Evolutionary conservation across 2,888 invertebrate species (phyloP).

Genomic region (Artemia sinica): DNA sequence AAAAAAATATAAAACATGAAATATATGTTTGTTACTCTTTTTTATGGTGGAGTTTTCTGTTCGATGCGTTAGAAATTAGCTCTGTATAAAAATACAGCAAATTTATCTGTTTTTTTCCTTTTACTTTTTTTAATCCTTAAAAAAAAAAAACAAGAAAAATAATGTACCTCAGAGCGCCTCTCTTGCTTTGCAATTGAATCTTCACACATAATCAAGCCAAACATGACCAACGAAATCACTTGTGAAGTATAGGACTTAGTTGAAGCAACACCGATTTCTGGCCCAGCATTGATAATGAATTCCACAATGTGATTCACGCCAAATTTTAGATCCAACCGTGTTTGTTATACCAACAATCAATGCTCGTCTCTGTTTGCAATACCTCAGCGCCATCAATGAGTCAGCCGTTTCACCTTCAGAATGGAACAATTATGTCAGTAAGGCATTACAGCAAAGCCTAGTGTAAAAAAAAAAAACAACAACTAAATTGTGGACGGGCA

Average conservation of each 20-base stretch:
- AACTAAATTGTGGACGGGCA: too few relatives aligned
- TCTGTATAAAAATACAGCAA: too few relatives aligned
- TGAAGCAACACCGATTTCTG: conserved; percentile 98
- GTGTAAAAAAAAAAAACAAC: too few relatives aligned
- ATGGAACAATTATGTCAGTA: too few relatives aligned
- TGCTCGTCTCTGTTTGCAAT: conserved; percentile 93
- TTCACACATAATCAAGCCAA: conserved; percentile 92
- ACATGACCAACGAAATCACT: conserved; percentile 95
- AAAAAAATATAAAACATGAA: too few relatives aligned
- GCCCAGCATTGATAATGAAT: conserved; percentile 98
- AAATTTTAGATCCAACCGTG: conserved; percentile 96
- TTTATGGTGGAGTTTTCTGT: too few relatives aligned
- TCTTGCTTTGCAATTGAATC: conserved; percentile 82
- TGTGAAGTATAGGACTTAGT: conserved; percentile 99
- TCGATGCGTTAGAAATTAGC: too few relatives aligned
- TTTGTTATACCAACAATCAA: conserved; percentile 96
- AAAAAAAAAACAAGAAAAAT: too few relatives aligned
- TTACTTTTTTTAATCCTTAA: too few relatives aligned
- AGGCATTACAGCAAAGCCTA: too few relatives aligned
- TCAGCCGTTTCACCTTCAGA: conserved; percentile 77
- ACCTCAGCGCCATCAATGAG: conserved; percentile 57
- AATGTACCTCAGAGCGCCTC: conserved; percentile 59
- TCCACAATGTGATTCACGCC: conserved; percentile 95
- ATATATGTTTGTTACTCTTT: too few relatives aligned
- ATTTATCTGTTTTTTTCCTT: too few relatives aligned